Conservation (phyloP, 2,888 invertebrate genomes). For the Chouioia cunea region DNA sequence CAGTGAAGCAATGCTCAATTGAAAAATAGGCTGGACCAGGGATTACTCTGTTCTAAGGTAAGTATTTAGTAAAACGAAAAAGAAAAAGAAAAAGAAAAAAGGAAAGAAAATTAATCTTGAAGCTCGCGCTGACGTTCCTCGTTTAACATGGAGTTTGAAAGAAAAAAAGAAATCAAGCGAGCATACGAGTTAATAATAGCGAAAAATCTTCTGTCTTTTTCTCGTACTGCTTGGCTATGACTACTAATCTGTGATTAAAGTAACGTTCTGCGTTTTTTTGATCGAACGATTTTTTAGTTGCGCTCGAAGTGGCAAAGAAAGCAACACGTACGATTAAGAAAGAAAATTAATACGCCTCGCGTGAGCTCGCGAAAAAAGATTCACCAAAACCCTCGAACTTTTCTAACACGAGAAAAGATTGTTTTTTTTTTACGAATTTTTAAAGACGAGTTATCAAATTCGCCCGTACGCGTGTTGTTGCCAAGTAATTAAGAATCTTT, state of each 20-base stretch:
- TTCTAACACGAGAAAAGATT: constrained; percentile 29
- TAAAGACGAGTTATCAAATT: constrained; percentile 22
- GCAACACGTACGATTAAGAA: constrained; percentile 4
- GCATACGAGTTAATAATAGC: constrained; percentile 11
- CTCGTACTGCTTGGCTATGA: constrained; percentile 46
- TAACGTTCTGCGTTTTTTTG: constrained; percentile 38
- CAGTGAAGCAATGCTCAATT: constrained; percentile 9
- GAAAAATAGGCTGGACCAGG: constrained; percentile 21
- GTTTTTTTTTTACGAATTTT: constrained; percentile 33
- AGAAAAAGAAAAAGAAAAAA: constrained; percentile 1
- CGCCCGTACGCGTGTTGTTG: constrained; percentile 11
- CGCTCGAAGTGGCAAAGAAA: constrained; percentile 9
- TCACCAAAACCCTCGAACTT: constrained; percentile 23
- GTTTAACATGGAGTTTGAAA: constrained; percentile 32
- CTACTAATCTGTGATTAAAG: constrained; percentile 51
- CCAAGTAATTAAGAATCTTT: constrained; percentile 36
- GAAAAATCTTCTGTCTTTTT: constrained; percentile 40
- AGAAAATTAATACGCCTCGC: constrained; percentile 21
- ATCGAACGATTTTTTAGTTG: constrained; percentile 34
- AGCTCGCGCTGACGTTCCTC: constrained; percentile 41
- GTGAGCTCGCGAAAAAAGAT: constrained; percentile 42
- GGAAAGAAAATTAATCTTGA: constrained; percentile 23
- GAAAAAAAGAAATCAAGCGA: constrained; percentile 6
- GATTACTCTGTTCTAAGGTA: constrained; percentile 36
- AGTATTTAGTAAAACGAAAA: constrained; percentile 40